Base-by-base conservation (phyloP, 2,113 vertebrate genomes). In the Hydrolagus affinis region DNA sequence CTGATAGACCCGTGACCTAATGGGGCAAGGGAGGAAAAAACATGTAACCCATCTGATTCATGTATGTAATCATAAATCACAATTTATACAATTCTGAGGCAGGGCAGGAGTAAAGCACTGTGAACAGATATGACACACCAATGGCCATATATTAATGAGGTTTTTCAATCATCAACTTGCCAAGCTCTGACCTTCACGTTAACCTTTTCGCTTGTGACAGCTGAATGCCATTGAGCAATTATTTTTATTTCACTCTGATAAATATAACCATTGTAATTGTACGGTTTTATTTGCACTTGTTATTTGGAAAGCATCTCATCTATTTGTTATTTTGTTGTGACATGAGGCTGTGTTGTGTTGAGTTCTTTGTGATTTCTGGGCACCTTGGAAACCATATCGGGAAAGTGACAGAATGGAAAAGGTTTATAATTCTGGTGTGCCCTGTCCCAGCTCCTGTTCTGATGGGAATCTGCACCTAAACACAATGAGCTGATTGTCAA, bases 281-380 rank as follows among this genome's bases (percentile, higher is more conserved):
- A 10, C 17, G 28, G 73, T 44, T 75, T 75, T 75, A 44, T 75
- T 44, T 17, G 30, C 56, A 30, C 4, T 44, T 8, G n/a, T 44
- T 75, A 19, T 56, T 75, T 75, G 21, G 8, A 75, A 21, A 75
- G 32, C 6, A 19, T 75, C 15, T 44, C 56, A 75, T 75, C 56
- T 75, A 75, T 75, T 75, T 75, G 11, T 44, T 75, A 10, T 10
- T n/a, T 75, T 15, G 8, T 1, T 56, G 73, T 44, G 73, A 56
- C 73, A 30, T n/a, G 73, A 56, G 72, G 72, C 72, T 32, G 44
- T 9, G 21, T 15, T 32, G 44, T 9, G 21, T 17, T 74, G 30
- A 75, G 73, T 30, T 75, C 73, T 17, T 44, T 75, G 19, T 57
- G 44, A 57, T 75, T 75, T 19, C 32, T 75, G 73, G 73, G 44